These are phyloP conservation scores for Selene dorsalis DNA, from an alignment of 2,797 vertebrate genomes.

Conservation along the genomic window DNA sequence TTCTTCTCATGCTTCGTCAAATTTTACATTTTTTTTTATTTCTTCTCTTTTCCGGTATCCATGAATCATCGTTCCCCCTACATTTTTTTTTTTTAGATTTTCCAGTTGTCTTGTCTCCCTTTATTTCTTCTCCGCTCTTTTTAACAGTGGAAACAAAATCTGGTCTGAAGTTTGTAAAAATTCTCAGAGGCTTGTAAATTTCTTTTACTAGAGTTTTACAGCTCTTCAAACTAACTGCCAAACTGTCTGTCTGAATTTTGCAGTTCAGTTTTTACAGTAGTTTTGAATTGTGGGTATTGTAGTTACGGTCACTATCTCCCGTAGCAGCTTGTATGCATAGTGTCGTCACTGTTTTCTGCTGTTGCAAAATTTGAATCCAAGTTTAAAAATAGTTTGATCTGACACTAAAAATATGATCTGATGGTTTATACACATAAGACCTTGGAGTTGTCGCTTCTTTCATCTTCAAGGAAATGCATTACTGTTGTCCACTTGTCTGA, in stretches of 20 bases:
- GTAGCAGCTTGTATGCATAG: background rate
- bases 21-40: background rate
- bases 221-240: slow-evolving; percentile 48
- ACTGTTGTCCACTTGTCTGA: background rate
- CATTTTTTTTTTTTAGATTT: background rate
- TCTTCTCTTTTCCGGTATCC: background rate
- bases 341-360: background rate
- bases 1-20: background rate
- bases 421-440: background rate
- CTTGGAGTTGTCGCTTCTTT: background rate
- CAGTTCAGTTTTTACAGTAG: slow-evolving; percentile 1
- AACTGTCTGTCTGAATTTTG: slow-evolving; percentile 42
- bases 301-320: slow-evolving; percentile 4
- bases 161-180: slow-evolving; percentile 57
- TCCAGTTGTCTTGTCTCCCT: background rate
- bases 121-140: slow-evolving; percentile 20
- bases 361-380: background rate
- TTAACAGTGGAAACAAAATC: slow-evolving; percentile 67
- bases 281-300: slow-evolving; percentile 46
- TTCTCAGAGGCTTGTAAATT: slow-evolving; percentile 64
- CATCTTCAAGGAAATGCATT: background rate
- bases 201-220: slow-evolving; percentile 59
- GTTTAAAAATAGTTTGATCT: background rate
- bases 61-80: background rate
- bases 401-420: background rate